phyloP scores from a whole-genome alignment of 2,113 vertebrate species.

The Syrrhaptes paradoxus region DNA sequence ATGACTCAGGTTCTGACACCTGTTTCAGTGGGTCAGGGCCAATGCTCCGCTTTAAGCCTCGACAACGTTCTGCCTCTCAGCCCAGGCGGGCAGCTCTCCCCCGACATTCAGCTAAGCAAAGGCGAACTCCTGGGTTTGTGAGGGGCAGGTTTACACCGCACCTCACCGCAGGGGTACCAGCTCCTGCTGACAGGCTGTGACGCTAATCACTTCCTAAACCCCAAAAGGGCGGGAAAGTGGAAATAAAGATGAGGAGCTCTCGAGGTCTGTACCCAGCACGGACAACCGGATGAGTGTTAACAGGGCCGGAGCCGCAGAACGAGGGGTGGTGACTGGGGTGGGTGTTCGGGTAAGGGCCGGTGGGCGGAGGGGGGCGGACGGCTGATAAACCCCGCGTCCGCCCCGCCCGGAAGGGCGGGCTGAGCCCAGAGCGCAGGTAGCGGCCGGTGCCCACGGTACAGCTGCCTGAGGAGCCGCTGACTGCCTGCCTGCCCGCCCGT shows the following conservation, averaged over 20 bases:
- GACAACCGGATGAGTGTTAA: fast-evolving
- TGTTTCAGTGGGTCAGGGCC: background rate
- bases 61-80: fast-evolving
- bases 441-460: fast-evolving
- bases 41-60: fast-evolving
- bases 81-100: fast-evolving
- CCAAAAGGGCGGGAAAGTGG: fast-evolving
- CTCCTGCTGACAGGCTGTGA: background rate
- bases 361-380: background rate
- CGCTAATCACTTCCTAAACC: fast-evolving
- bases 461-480: fast-evolving
- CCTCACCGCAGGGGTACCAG: fast-evolving
- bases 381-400: background rate
- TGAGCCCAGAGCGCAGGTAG: fast-evolving
- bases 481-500: fast-evolving
- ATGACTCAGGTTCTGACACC: background rate
- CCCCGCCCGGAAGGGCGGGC: background rate
- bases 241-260: fast-evolving
- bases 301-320: fast-evolving
- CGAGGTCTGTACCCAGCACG: fast-evolving
- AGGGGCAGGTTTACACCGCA: background rate
- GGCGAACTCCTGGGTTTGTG: too few relatives aligned
- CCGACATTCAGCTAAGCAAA: too few relatives aligned
- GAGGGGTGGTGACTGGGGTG: background rate
- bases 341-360: background rate